Evolutionary conservation across 2,113 vertebrate species (phyloP), one percentile per base, ranked within the genome.

Genomic region (Lucifuga dentata): DNA sequence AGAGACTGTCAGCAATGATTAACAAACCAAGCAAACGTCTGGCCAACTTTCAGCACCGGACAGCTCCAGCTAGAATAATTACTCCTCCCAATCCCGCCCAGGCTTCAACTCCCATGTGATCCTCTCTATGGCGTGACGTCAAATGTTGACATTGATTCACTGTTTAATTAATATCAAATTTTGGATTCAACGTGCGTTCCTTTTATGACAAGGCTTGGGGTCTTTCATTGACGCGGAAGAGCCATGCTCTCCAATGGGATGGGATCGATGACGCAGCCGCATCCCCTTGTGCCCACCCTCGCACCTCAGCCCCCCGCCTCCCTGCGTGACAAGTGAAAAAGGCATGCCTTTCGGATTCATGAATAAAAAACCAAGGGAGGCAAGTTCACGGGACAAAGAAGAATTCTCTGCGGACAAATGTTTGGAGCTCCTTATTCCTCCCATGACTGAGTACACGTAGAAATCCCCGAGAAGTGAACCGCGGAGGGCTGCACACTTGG

Each of bases 301-400:
- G 76, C 59, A 32, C 57, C 38, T 8, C 29, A 24, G 64, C 44
- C 26, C 49, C 12, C 61, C 58, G 4, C 13, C 41, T 45, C 16
- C 17, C 26, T 29, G 65, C 73, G 93, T 93, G 94, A 93, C 93
- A 88, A 90, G 86, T 92, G 92, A 93, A 94, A 93, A 93, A 89
- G 92, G 92, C 93, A 95, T 92, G 89, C 88, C 91, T 92, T 90
- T 91, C 88, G 89, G 90, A 92, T 92, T 91, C 93, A 93, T 93
- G 94, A 92, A 96, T 96, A 95, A 95, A 97, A 96, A 95, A 83
- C 95, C 88, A 87, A 90, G 91, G 88, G 88, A 92, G 91, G 89
- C 91, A 87, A 91, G 81, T 80, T 89, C 80, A 80, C 89, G 91
- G 92, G 91, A 94, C 80, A 90, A 89, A 93, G 66, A 92, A 84